These are phyloP conservation scores for Folsomia manolachei DNA, from an alignment of 2,888 invertebrate species.

Conservation along the genomic window DNA sequence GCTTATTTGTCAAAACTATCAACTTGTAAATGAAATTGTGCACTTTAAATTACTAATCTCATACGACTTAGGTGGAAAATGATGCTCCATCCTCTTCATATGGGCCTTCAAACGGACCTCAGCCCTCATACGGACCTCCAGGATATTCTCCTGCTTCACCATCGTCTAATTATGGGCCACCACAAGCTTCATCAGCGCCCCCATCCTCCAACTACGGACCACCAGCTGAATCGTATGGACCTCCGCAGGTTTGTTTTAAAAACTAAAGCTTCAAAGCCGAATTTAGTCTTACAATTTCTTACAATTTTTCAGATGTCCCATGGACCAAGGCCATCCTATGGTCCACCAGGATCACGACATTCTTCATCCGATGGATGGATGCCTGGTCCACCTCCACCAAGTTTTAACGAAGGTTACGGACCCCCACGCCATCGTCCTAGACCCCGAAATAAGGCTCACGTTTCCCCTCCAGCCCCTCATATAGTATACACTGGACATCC, in stretches of 20 bases:
- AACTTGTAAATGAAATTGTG: no score
- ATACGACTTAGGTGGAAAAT: neutral
- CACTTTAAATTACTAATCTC: no score
- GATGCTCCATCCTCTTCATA: neutral
- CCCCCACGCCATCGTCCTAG: neutral
- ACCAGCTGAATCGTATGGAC: slow-evolving; percentile 16
- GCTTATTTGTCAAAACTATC: no score
- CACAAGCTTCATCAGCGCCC: no score
- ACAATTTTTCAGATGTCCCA: neutral
- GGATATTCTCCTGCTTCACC: no score
- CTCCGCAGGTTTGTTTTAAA: slow-evolving; percentile 11
- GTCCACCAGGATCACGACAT: slow-evolving; percentile 22
- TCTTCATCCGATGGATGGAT: slow-evolving; percentile 8
- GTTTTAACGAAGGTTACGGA: neutral
- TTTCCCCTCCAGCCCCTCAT: slow-evolving; percentile 29
- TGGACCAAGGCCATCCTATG: slow-evolving; percentile 20
- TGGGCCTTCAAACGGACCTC: neutral
- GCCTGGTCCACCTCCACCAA: neutral
- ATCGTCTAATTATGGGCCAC: no score
- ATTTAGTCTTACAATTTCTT: no score
- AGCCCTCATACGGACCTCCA: neutral
- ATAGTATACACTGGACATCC: slow-evolving; percentile 53
- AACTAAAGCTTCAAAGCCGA: no score
- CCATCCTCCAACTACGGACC: no score
- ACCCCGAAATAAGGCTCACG: slow-evolving; percentile 23